Base-by-base conservation (phyloP, 35 echinoderm and acorn worm species). In the Amphiura filiformis region DNA sequence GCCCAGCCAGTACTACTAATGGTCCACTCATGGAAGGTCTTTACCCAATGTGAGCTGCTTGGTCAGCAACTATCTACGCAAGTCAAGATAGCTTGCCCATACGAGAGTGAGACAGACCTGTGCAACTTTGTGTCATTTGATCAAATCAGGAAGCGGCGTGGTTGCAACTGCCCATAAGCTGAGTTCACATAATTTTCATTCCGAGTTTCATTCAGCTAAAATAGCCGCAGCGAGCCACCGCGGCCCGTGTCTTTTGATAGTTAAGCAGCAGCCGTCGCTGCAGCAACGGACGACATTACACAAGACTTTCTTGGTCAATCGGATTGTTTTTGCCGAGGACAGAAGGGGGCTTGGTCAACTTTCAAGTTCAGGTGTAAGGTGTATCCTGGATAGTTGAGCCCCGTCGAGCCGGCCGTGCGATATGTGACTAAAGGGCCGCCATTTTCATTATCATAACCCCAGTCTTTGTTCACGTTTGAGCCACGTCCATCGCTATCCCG, bases 401-500 rank as follows among this genome's bases (percentile, higher is more conserved):
- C 80, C 88, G 75, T 40, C 35, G 37, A 36, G 64, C 79, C 79
- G 61, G n/a, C 39, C 87, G 80, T 82, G 79, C 76, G 70, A 84
- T 32, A 37, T 61, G 83, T 85, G 64, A 65, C 64, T 85, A 85
- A 82, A 85, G 56, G 81, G 80, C 93, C 93, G 93, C 93, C 93
- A 95, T 95, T 95, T 95, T 95, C 93, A 95, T 82, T 84, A 82
- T 91, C 85, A 83, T 91, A 91, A 95, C 93, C 84, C 90, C 86
- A 95, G 90, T 82, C 93, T 95, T 95, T 95, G 93, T 95, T 95
- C 93, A 86, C 84, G 76, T 57, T 89, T 86, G 86, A 95, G 93
- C 88, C 89, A 89, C 80, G 95, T 97, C 95, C 95, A 86, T 82
- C 88, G 95, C 95, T 97, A 91, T 81, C 75, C 93, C 96, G 96